Conservation (phyloP, 2,888 invertebrate genomes). For the Drosophila ustulata region DNA sequence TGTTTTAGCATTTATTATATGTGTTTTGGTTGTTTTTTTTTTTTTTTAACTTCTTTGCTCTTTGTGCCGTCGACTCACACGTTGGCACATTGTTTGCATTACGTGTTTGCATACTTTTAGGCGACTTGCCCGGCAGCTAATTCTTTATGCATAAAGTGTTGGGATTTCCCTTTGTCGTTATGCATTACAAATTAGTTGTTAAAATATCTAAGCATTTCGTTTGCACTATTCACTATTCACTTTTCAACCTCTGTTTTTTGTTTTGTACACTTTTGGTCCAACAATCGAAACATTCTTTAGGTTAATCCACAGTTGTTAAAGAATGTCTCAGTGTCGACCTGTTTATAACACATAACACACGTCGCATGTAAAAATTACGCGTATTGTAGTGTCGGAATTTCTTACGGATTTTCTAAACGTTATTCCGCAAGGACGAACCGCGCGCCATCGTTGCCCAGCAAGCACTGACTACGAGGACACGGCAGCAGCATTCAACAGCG, state of each 20-base stretch:
- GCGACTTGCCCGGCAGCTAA: conserved; percentile 43
- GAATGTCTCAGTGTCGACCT: conserved; percentile 56
- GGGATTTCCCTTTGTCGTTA: conserved; percentile 24
- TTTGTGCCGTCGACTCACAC: conserved; percentile 23
- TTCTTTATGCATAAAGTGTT: conserved; percentile 68
- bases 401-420: conserved; percentile 4
- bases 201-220: conserved; percentile 30
- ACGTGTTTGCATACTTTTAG: conserved; percentile 44
- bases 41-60: conserved; percentile 28
- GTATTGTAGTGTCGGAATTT: conserved; percentile 20
- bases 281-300: conserved; percentile 62
- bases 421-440: conserved; percentile 49
- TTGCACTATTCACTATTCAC: conserved; percentile 24
- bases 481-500: conserved; percentile 46
- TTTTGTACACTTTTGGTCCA: conserved; percentile 5
- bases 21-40: conserved; percentile 31
- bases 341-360: conserved; percentile 17
- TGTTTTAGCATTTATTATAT: conserved; percentile 54
- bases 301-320: conserved; percentile 74
- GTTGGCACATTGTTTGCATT: conserved; percentile 48
- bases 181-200: conserved; percentile 61
- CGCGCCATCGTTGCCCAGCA: conserved; percentile 59
- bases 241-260: conserved; percentile 21
- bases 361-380: conserved; percentile 40
- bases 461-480: conserved; percentile 52